Conservation (phyloP, 2,797 vertebrate genomes). For the Sebastes matsubarae region DNA sequence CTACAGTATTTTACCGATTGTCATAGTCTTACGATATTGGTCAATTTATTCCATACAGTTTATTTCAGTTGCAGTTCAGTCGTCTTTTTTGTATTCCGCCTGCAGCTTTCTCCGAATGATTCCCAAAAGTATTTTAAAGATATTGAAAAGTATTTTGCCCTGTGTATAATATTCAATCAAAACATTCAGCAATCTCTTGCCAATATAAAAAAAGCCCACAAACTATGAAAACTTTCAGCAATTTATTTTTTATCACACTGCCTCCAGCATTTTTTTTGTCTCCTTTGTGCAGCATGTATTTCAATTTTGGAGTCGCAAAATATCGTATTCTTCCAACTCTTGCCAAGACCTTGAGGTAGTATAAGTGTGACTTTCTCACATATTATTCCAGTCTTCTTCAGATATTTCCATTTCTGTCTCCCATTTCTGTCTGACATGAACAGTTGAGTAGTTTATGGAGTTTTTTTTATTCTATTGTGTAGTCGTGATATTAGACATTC, state of each 20-base stretch:
- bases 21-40: too few species aligned
- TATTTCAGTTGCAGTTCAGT: background rate
- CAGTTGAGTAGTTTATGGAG: background rate
- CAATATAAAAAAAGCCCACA: background rate
- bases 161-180: background rate
- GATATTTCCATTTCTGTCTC: background rate
- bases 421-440: background rate
- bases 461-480: background rate
- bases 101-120: background rate
- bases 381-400: background rate
- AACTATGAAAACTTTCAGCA: background rate
- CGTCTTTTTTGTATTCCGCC: background rate
- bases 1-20: too few species aligned
- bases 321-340: background rate
- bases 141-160: background rate
- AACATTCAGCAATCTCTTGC: background rate
- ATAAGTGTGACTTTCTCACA: background rate
- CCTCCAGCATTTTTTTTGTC: slow-evolving; percentile 11
- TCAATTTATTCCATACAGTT: too few species aligned
- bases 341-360: background rate
- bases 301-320: background rate
- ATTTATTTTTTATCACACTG: background rate
- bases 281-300: background rate
- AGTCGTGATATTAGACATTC: background rate
- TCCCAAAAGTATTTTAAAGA: background rate